These are phyloP conservation scores for Champsocephalus esox DNA, from an alignment of 2,797 vertebrate species.

Conservation along the genomic window DNA sequence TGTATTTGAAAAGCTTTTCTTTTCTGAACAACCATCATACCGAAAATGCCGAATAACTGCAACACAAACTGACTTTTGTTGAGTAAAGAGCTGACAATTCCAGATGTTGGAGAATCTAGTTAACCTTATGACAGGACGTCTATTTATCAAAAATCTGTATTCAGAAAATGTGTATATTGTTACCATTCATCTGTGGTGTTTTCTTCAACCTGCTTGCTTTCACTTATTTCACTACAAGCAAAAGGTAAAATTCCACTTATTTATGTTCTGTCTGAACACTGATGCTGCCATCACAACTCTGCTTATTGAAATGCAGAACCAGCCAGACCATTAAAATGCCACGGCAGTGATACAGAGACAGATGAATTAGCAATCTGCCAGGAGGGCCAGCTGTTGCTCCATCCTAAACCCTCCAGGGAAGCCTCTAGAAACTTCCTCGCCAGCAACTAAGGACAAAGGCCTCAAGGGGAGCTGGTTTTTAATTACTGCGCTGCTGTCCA, in stretches of 20 bases:
- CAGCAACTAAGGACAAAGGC: slow-evolving; percentile 74
- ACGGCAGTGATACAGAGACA: slow-evolving; percentile 68
- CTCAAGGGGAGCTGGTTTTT: slow-evolving; percentile 69
- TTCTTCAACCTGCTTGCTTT: slow-evolving; percentile 13
- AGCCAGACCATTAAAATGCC: slow-evolving; percentile 75
- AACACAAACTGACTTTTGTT: neutral
- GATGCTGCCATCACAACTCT: slow-evolving; percentile 20
- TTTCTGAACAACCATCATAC: neutral
- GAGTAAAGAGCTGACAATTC: neutral
- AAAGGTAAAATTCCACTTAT: slow-evolving; percentile 29
- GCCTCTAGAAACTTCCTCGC: slow-evolving; percentile 65
- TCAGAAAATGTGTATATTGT: neutral
- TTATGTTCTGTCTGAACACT: slow-evolving; percentile 24
- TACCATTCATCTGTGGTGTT: neutral
- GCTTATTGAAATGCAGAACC: slow-evolving; percentile 75
- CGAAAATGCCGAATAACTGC: neutral
- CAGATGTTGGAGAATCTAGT: no score
- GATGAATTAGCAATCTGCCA: slow-evolving; percentile 79
- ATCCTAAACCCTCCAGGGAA: slow-evolving; percentile 70
- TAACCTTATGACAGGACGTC: no score
- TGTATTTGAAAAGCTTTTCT: neutral
- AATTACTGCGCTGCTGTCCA: slow-evolving; percentile 71
- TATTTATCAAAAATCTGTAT: neutral
- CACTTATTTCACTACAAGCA: slow-evolving; percentile 23
- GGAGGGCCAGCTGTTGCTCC: slow-evolving; percentile 77